Base-by-base conservation (phyloP, 2,113 vertebrate species). In the Sander lucioperca region DNA sequence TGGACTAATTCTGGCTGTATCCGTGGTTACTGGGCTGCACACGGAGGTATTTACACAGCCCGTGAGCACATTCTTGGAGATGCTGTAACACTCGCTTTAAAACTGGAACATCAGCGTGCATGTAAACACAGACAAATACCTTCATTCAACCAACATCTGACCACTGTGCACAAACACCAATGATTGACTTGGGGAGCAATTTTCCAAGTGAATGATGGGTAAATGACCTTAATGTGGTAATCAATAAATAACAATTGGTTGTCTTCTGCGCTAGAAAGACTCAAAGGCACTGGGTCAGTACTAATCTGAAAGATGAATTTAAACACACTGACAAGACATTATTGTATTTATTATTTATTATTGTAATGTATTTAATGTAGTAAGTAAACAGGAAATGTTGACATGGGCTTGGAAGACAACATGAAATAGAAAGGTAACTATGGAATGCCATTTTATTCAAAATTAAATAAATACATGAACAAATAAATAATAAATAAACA, bases 211-310 rank as follows among this genome's bases (percentile, higher is more conserved):
- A 74, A 77, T 79, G 85, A 87, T 50, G 79, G 54, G 68, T 66
- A 80, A 87, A 87, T 86, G 59, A 69, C 65, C 75, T 67, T 62
- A 91, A 91, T 87, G 79, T 39, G 48, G 10, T 69, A 58, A 88
- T 92, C 89, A 81, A 86, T 88, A 81, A 27, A 82, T 56, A 61
- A 86, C 72, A 84, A 82, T 84, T 36, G 63, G 16, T n/a, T 47
- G 15, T 61, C 19, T 72, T 70, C 50, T 47, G 45, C 6, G 76
- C 23, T 16, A 15, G 23, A 50, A 57, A 23, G 13, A 56, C 39
- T 64, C 45, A 43, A 30, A 68, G 66, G 33, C 59, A 67, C 8
- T 1, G 7, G 23, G 74, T 81, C 47, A 73, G 57, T 33, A 43
- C 30, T 16, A 2, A 51, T 56, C n/a, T 33, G 18, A 65, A 21